Base-by-base conservation (phyloP, 2,797 vertebrate genomes). In the Mionectes olivaceus region DNA sequence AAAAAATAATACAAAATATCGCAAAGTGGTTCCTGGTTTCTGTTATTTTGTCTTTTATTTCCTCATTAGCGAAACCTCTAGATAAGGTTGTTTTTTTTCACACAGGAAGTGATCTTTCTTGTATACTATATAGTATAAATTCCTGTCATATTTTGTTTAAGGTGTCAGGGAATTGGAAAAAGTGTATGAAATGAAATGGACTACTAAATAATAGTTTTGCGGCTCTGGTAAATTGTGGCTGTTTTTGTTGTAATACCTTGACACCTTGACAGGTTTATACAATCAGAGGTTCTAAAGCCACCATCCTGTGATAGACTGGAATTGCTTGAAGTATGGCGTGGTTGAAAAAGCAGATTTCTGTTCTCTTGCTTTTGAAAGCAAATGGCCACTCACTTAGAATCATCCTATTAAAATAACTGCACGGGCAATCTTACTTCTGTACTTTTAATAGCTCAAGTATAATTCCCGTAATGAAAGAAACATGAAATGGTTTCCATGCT, bases 121-220 rank as follows among this genome's bases (percentile, higher is more conserved):
- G 57, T 95, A 91, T 91, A 90, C 78, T 81, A 64, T 85, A 80
- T 76, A 90, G 90, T 96, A 97, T 91, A 95, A 97, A 97, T 93
- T 84, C 59, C 83, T 97, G 96, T 97, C 97, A 97, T 96, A 95
- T 96, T 96, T 95, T 97, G 96, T 96, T 96, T 95, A 97, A 97
- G 77, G 87, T 97, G 95, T 97, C 97, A 97, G 87, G 46, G 70
- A 95, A 91, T 90, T 96, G 95, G 91, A 84, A 94, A 96, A 97
- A 96, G 83, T 97, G 96, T 97, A 96, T 97, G 95, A 97, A 97
- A 97, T 97, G 95, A 97, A 97, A 97, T 96, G 92, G 93, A 97
- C 96, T 97, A 85, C 94, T 4, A 5, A 96, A 89, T 96, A 96
- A 97, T 86, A 96, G 90, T 95, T 97, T 97, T 97, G 90, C 93